Conservation (phyloP, 2,797 vertebrate species). For the Somateria mollissima region DNA sequence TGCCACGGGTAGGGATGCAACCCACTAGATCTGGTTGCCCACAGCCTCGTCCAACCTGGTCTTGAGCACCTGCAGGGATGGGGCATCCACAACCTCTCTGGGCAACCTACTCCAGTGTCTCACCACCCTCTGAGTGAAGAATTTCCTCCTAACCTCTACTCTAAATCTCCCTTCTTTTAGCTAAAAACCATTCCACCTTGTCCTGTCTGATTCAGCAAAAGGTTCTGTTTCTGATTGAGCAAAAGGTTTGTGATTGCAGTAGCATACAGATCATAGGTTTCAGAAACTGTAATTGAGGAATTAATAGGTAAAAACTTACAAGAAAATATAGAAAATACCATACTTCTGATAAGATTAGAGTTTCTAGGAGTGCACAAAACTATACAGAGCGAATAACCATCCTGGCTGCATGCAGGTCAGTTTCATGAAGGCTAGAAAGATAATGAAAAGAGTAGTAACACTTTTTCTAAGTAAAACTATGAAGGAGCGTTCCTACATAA, state of each 20-base stretch:
- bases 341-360: background rate
- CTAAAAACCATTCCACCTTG: too few relatives aligned
- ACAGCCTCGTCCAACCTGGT: too few relatives aligned
- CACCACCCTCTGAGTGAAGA: too few relatives aligned
- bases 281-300: background rate
- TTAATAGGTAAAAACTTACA: background rate
- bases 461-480: background rate
- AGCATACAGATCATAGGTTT: background rate
- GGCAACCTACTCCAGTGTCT: too few relatives aligned
- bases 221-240: background rate
- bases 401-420: background rate
- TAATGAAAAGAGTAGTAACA: background rate
- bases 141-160: too few relatives aligned
- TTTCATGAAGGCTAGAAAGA: background rate
- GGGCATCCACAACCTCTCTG: too few relatives aligned
- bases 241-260: background rate
- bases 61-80: too few relatives aligned
- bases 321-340: background rate
- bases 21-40: too few relatives aligned
- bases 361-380: background rate
- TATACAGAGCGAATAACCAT: background rate
- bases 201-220: too few relatives aligned
- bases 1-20: too few relatives aligned
- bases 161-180: too few relatives aligned
- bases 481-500: background rate